Evolutionary conservation across 2,797 vertebrate species (phyloP), one percentile per base, ranked within the genome.

Genomic region (Pangasius larnaudii): DNA sequence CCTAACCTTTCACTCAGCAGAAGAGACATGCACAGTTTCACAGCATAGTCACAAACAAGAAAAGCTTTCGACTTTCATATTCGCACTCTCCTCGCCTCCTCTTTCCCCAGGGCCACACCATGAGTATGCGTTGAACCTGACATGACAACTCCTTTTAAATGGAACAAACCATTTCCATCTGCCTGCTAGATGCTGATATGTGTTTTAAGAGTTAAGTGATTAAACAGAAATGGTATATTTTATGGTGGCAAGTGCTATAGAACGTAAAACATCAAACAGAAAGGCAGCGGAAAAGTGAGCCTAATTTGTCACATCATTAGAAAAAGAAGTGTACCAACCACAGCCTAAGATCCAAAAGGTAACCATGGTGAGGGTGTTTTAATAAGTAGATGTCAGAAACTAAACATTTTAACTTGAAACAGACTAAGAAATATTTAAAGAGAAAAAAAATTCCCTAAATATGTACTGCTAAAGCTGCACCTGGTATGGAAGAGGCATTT

Each of bases 191-290:
- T 95, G 82, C 72, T 58, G 14, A 63, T 61, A 86, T 61, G 19
- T 51, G 16, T 46, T 46, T 46, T 46, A 85, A 63, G 10, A 49
- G 39, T 46, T 49, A 30, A 75, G 39, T 5, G 27, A 22, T 30
- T 33, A 86, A 56, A 46, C 33, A 56, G 14, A 69, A 71, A 72
- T 51, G 7, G 58, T 53, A 24, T 86, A 82, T 80, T 85, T 87
- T 75, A 87, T 74, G 93, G 95, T 96, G 96, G 96, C 95, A 95
- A 95, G 96, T 96, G 97, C 97, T 96, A 96, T 96, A 96, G 87
- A 95, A 96, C 95, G 92, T 93, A 93, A 95, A 96, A 96, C 94
- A 96, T 61, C 36, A 42, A 46, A 5, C 13, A 94, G 95, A 94
- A 95, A 94, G 92, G 93, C 93, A 87, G 91, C 93, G 91, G 93